These are phyloP conservation scores for Trichechus manatus DNA, from an alignment of 2,113 vertebrate species.

Conservation along the genomic window DNA sequence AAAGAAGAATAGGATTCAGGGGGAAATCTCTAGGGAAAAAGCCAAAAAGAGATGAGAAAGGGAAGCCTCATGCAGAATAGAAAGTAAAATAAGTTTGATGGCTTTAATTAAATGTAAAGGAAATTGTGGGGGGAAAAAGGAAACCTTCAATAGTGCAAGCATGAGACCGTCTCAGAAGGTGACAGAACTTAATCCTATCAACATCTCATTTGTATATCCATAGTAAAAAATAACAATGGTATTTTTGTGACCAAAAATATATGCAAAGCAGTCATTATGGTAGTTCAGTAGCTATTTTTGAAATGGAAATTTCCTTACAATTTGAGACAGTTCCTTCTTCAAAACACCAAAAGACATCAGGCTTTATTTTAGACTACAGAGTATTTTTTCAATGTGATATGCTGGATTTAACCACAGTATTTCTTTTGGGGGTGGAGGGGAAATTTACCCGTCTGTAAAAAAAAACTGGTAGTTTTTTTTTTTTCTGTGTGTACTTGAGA, in stretches of 20 bases:
- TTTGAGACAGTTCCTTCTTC: conserved; percentile 81
- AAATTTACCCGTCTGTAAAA: conserved; percentile 67
- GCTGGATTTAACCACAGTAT: conserved; percentile 54
- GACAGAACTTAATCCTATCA: conserved; percentile 84
- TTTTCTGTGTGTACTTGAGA: conserved; percentile 49
- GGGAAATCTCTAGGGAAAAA: background rate
- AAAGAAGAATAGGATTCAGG: background rate
- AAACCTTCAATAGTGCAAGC: conserved; percentile 68
- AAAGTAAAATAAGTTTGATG: conserved; percentile 62
- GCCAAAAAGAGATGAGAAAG: background rate
- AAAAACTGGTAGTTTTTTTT: conserved; percentile 54
- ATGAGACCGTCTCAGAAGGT: conserved; percentile 70
- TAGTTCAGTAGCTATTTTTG: conserved; percentile 83
- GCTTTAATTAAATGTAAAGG: conserved; percentile 77
- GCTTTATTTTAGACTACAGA: conserved; percentile 61
- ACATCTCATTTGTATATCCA: conserved; percentile 82
- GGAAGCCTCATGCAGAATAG: background rate
- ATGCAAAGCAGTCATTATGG: conserved; percentile 85
- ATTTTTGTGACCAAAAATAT: conserved; percentile 84
- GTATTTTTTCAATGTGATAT: conserved; percentile 60
- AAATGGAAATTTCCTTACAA: conserved; percentile 85
- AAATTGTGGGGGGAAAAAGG: conserved; percentile 22
- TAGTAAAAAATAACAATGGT: conserved; percentile 83
- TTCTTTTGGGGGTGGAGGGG: conserved; percentile 33
- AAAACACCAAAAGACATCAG: conserved; percentile 81